Percentiles rank a stretch among this genome's conserved stretches.
These are phyloP conservation scores for Siniperca undulata DNA, from an alignment of 2,797 vertebrate species.

Conservation along the genomic window DNA sequence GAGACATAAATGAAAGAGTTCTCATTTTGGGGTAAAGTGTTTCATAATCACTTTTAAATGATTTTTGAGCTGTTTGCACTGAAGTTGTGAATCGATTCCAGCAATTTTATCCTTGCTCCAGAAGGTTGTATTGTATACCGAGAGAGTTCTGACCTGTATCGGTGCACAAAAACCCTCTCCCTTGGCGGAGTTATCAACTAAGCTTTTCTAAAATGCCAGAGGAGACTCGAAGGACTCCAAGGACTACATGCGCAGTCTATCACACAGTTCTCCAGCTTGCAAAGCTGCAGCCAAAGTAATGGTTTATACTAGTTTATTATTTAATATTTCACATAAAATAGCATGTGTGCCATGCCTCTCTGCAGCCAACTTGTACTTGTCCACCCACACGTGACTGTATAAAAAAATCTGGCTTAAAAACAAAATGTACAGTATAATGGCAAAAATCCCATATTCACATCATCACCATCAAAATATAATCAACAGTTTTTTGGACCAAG, in stretches of 20 bases:
- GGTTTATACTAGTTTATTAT: conserved; percentile 17
- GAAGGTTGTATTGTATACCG: conserved; percentile 36
- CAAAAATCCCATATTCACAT: conserved; percentile 17
- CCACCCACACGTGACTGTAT: conserved; percentile 38
- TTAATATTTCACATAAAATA: conserved; percentile 41
- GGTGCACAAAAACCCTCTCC: conserved; percentile 35
- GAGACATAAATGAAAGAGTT: neutral
- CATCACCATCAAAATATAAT: conserved; percentile 23
- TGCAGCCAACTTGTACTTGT: conserved; percentile 27
- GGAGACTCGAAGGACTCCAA: conserved; percentile 16
- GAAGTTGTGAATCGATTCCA: conserved; percentile 28
- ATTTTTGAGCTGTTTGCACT: conserved; percentile 29
- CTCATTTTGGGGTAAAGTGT: neutral
- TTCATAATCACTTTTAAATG: conserved; percentile 36
- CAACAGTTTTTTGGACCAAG: neutral
- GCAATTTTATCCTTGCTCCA: conserved; percentile 33
- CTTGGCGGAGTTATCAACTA: conserved; percentile 40
- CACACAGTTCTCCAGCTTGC: conserved; percentile 25
- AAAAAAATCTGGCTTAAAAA: conserved; percentile 14
- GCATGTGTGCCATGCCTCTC: conserved; percentile 10
- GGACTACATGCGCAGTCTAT: conserved; percentile 25
- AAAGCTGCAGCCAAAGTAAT: conserved; percentile 27
- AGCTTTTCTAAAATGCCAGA: conserved; percentile 56
- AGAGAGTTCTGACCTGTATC: conserved; percentile 55
- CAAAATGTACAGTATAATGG: conserved; percentile 29